phyloP scores from a whole-genome alignment of 2,113 vertebrate species.

The Amazona vittata region DNA sequence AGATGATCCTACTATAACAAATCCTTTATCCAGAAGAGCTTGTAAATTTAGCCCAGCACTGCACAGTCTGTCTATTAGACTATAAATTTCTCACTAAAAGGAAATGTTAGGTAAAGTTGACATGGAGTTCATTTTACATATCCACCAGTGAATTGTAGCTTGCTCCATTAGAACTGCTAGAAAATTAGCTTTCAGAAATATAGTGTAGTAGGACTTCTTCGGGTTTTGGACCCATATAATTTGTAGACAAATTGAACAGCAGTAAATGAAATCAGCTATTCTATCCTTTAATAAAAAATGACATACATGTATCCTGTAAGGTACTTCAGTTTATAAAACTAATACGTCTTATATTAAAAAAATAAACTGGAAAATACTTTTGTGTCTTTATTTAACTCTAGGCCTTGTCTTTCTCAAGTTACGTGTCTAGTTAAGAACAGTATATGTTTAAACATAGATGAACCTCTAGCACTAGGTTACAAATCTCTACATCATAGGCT shows the following conservation, averaged over 20 bases:
- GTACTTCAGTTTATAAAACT: neutral
- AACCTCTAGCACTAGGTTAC: neutral
- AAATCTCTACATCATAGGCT: neutral
- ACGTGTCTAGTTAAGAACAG: neutral
- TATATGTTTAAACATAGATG: neutral
- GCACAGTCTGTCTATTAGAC: neutral
- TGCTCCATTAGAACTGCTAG: neutral
- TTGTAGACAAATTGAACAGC: neutral
- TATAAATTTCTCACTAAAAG: slow-evolving; percentile 2
- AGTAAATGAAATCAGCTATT: neutral
- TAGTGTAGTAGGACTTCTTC: neutral
- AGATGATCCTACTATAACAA: slow-evolving; percentile 12
- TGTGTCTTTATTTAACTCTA: neutral
- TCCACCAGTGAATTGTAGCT: neutral
- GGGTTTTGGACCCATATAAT: neutral
- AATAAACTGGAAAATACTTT: neutral
- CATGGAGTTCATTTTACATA: neutral
- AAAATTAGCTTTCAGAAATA: neutral
- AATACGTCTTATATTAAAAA: neutral
- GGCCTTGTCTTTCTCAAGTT: neutral
- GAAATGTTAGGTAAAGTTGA: neutral
- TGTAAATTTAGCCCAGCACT: neutral
- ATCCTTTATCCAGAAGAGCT: neutral
- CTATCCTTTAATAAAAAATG: neutral
- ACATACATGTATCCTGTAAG: neutral